Base-by-base conservation (phyloP, 2,888 invertebrate genomes). In the Parthenolecanium corni region DNA sequence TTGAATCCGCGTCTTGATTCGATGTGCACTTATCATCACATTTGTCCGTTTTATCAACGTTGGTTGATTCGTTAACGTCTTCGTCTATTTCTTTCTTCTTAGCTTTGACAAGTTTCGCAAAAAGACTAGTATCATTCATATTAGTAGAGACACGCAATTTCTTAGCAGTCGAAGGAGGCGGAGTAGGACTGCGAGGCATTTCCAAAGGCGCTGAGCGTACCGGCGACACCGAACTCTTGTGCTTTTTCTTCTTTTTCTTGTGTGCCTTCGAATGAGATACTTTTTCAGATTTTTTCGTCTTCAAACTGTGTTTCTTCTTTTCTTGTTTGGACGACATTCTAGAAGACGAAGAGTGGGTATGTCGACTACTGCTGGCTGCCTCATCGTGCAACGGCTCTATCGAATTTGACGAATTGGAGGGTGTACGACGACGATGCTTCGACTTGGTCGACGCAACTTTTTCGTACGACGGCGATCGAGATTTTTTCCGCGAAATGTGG, bases 111-210 rank as follows among this genome's bases (percentile, higher is more conserved):
- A 63, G 53, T 36, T 54, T 23, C 24, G 53, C 63, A 21, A 63
- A 63, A 12, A 63, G 38, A 36, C 63, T 63, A n/a, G 63, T 63
- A 63, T 63, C 63, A 23, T 52, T 63, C 53, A 63, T 63, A 20
- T 63, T 52, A n/a, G 63, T 53, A 2, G 47, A 47, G 14, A 47
- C 21, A 20, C 52, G 18, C n/a, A 20, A 31, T 31, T 40, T 14
- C 47, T 63, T 63, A 9, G 38, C 18, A 44, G 14, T 62, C 21
- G 21, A 23, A 11, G 46, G 16, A 1, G 63, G 14, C 5, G 23
- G 16, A 9, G 40, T 11, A 3, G 63, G 11, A 14, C 53, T 14
- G 9, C 53, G 53, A n/a, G 63, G 16, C 12, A 53, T 23, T 24
- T 42, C 6, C 5, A 53, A 38, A 21, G 47, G 14, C n/a, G 53